Evolutionary conservation across 1,140 invertebrate species (phyloP).

Genomic region (Drosophila bocki): DNA sequence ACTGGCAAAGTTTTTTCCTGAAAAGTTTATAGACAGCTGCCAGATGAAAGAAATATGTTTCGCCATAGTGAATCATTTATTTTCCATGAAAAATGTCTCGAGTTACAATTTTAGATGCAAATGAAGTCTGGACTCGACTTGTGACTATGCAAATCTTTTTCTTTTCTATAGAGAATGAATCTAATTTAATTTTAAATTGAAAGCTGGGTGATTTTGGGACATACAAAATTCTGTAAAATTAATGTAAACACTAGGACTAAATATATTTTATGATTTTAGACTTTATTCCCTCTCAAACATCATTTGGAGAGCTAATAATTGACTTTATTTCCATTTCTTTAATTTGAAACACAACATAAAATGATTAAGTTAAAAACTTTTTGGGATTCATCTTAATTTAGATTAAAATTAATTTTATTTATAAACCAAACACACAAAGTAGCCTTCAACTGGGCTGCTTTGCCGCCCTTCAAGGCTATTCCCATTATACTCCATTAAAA

Average conservation of each 20-base stretch:
- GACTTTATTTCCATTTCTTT: neutral
- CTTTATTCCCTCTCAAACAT: neutral
- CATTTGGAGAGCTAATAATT: too few relatives aligned
- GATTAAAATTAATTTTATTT: neutral
- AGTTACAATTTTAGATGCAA: slow-evolving; percentile 21
- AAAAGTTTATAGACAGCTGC: slow-evolving; percentile 43
- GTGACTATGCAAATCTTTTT: slow-evolving; percentile 16
- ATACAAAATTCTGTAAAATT: too few relatives aligned
- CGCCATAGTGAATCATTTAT: slow-evolving; percentile 21
- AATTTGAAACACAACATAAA: neutral
- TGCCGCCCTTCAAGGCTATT: neutral
- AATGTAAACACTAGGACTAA: neutral
- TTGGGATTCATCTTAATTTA: neutral
- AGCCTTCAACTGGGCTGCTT: neutral
- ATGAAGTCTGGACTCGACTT: slow-evolving; percentile 7
- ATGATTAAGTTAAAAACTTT: too few relatives aligned
- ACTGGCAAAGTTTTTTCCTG: slow-evolving; percentile 26
- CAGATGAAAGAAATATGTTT: slow-evolving; percentile 36
- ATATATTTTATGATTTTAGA: too few relatives aligned
- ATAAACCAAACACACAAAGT: neutral
- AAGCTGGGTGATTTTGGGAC: neutral
- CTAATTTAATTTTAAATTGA: neutral
- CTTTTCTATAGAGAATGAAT: neutral
- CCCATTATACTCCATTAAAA: slow-evolving; percentile 10
- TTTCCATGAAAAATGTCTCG: slow-evolving; percentile 8